Evolutionary conservation across 2,888 invertebrate genomes (phyloP).

Genomic region (Mimas tiliae): DNA sequence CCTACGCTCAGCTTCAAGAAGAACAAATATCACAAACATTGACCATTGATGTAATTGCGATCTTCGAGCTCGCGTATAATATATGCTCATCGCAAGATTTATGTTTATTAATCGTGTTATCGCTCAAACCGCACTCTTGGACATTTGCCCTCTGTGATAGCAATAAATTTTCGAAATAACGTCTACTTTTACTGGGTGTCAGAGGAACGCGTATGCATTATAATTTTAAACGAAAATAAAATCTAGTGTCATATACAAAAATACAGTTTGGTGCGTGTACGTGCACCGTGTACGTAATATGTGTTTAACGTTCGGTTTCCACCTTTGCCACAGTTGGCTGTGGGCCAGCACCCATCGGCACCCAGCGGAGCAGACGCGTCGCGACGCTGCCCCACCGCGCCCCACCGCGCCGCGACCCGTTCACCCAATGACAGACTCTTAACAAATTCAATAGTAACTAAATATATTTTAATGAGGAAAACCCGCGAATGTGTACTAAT

Average conservation of each 20-base stretch:
- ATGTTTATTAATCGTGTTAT: not conserved
- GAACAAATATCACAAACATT: not conserved
- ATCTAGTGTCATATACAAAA: conserved; percentile 21
- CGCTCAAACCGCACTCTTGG: conserved; percentile 18
- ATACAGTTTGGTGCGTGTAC: conserved; percentile 12
- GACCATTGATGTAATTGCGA: conserved; percentile 1
- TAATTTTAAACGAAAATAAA: conserved; percentile 25
- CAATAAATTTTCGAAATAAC: conserved; percentile 21
- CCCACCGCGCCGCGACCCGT: conserved; percentile 33
- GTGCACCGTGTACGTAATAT: conserved; percentile 21
- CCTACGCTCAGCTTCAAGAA: not conserved
- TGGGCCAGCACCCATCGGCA: conserved; percentile 47
- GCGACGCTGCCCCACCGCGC: not conserved
- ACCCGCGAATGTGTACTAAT: conserved; percentile 12
- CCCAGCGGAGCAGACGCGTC: not conserved
- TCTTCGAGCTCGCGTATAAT: not conserved
- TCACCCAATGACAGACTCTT: not conserved
- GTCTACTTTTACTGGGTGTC: conserved; percentile 7
- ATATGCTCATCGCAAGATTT: not conserved
- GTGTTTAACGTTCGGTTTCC: conserved; percentile 38
- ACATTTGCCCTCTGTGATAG: conserved; percentile 14
- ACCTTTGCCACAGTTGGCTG: conserved; percentile 58
- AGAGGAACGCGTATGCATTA: conserved; percentile 11
- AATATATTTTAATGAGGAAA: conserved; percentile 24
- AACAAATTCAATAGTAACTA: conserved; percentile 27